These are phyloP conservation scores for Clarias platycephalus DNA, from an alignment of 2,797 vertebrate species.

Conservation along the genomic window DNA sequence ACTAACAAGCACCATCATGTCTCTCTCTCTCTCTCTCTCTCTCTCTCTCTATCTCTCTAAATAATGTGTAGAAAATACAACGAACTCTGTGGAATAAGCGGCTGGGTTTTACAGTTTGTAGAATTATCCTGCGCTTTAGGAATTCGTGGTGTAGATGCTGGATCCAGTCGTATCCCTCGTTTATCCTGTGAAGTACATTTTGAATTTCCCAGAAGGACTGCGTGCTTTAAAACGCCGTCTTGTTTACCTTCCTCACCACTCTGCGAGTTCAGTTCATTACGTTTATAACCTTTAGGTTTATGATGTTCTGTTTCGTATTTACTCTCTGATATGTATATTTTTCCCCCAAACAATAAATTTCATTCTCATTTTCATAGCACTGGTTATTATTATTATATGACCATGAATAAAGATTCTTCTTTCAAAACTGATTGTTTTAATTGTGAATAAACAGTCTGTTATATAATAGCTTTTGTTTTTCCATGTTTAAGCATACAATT, in stretches of 20 bases:
- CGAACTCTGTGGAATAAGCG: not conserved
- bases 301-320: constrained; percentile 49
- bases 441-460: not conserved
- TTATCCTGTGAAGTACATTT: constrained; percentile 34
- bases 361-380: constrained; percentile 64
- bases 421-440: constrained; percentile 57
- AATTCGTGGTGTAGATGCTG: constrained; percentile 48
- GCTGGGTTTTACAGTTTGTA: not conserved
- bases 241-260: constrained; percentile 1
- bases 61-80: not conserved
- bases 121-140: not conserved
- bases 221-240: constrained; percentile 60
- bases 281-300: not conserved
- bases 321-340: constrained; percentile 42
- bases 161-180: constrained; percentile 27
- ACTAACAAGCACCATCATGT: not conserved
- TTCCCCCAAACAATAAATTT: constrained; percentile 64
- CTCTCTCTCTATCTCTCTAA: not conserved
- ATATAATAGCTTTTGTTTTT: not conserved
- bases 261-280: not conserved
- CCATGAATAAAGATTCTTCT: constrained; percentile 86
- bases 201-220: constrained; percentile 65
- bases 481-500: not conserved
- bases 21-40: not conserved
- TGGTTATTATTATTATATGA: not conserved